Base-by-base conservation (phyloP, 2,797 vertebrate genomes). In the Nannoperca obscura region DNA sequence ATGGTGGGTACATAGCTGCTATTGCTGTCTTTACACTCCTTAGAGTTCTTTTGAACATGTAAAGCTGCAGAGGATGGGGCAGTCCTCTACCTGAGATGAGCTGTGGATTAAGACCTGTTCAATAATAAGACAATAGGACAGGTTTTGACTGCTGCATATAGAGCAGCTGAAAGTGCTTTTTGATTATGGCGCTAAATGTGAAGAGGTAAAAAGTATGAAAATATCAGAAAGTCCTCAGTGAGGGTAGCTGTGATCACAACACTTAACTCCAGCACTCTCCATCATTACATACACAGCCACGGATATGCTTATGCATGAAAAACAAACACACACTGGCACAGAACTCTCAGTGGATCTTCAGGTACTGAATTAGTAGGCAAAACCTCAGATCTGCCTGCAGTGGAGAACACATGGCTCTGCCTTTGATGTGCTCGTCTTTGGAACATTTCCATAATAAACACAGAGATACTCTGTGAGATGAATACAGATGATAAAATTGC, bases 371-470 rank as follows among this genome's bases (percentile, higher is more conserved):
- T 90, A 91, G 89, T 73, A 89, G 82, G 81, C 86, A 81, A 81
- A 79, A 74, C 38, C 80, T 89, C 74, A 81, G 79, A 85, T 91
- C 71, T 86, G 85, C 82, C 84, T 84, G 90, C 65, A 83, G 78
- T 74, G 68, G 76, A 83, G 76, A 89, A 91, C 88, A 89, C 86
- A 86, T 85, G 85, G 84, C 83, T 86, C 53, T 67, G 61, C 73
- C 79, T 93, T 94, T 93, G 84, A 93, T 92, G 86, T 78, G 40
- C 74, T 84, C 19, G 2, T 82, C 70, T 88, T 87, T 83, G 82
- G 79, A 86, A 80, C 70, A 76, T 86, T 91, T 86, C 79, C 87
- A 91, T 81, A 80, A 72, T 81, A 80, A 72, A 67, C 77, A 74
- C 77, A 64, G 80, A 82, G 66, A 75, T 62, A 17, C 76, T 78